phyloP scores from a whole-genome alignment of 2,113 vertebrate genomes.

The Progne subis region DNA sequence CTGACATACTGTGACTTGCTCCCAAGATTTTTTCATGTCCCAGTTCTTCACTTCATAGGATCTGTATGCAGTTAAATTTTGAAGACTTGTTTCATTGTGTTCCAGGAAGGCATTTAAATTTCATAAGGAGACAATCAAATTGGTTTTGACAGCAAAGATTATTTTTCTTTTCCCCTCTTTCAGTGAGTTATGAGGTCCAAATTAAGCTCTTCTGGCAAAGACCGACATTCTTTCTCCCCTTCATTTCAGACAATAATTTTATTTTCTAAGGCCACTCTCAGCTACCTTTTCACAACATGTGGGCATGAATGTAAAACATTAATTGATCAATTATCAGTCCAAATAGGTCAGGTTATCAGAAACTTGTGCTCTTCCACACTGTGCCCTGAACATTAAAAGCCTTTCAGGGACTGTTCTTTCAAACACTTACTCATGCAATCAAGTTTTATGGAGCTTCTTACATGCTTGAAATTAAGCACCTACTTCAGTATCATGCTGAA shows the following conservation, averaged over 20 bases:
- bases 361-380: not conserved
- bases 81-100: not conserved
- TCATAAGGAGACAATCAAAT: not conserved
- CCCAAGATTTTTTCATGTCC: not conserved
- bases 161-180: not conserved
- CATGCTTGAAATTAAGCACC: constrained; percentile 27
- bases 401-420: constrained; percentile 20
- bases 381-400: constrained; percentile 1
- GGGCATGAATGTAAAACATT: not conserved
- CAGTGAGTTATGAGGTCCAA: not conserved
- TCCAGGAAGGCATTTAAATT: not conserved
- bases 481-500: constrained; percentile 10
- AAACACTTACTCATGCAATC: constrained; percentile 1
- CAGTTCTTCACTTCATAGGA: not conserved
- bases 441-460: constrained; percentile 26
- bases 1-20: not conserved
- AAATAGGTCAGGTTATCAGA: not conserved
- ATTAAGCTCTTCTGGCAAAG: not conserved
- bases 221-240: not conserved
- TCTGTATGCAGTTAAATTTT: not conserved
- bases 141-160: not conserved
- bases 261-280: not conserved
- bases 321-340: not conserved
- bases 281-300: not conserved
- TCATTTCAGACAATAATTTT: not conserved